These are phyloP conservation scores for Muntiacus reevesi DNA, from an alignment of 2,113 vertebrate species.

Conservation along the genomic window DNA sequence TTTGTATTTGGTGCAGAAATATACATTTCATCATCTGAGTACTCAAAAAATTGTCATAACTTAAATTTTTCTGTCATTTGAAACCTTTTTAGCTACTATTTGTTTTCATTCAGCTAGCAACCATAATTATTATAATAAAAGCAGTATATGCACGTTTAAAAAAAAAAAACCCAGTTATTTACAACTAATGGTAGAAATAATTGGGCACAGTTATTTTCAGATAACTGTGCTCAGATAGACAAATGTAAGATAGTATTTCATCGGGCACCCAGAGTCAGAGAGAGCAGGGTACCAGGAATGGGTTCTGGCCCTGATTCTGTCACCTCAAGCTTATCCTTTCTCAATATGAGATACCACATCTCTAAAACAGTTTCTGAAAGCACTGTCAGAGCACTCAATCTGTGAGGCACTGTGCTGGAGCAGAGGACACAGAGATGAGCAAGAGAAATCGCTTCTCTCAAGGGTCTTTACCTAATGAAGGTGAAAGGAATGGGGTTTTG, in stretches of 20 bases:
- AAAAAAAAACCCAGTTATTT: not conserved
- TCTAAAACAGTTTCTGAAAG: not conserved
- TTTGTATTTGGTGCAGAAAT: conserved; percentile 77
- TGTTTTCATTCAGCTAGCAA: conserved; percentile 48
- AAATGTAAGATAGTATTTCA: not conserved
- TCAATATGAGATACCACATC: not conserved
- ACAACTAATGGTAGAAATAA: not conserved
- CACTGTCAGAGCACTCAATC: not conserved
- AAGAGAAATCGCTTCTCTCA: not conserved
- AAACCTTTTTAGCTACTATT: conserved; percentile 24
- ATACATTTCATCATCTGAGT: conserved; percentile 74
- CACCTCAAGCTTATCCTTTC: not conserved
- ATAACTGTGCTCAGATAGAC: not conserved
- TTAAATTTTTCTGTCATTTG: conserved; percentile 61
- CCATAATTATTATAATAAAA: conserved; percentile 54
- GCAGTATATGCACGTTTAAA: conserved; percentile 55
- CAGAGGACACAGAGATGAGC: not conserved
- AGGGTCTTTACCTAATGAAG: not conserved
- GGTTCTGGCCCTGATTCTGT: not conserved
- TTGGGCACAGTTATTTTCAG: not conserved
- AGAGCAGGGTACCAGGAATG: not conserved
- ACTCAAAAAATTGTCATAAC: conserved; percentile 55
- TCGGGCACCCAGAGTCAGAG: not conserved
- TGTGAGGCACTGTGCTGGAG: not conserved
- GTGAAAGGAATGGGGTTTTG: not conserved